Percentiles rank a stretch among this genome's conserved stretches.
Conservation (phyloP, 2,113 vertebrate species). For the Burhinus oedicnemus region DNA sequence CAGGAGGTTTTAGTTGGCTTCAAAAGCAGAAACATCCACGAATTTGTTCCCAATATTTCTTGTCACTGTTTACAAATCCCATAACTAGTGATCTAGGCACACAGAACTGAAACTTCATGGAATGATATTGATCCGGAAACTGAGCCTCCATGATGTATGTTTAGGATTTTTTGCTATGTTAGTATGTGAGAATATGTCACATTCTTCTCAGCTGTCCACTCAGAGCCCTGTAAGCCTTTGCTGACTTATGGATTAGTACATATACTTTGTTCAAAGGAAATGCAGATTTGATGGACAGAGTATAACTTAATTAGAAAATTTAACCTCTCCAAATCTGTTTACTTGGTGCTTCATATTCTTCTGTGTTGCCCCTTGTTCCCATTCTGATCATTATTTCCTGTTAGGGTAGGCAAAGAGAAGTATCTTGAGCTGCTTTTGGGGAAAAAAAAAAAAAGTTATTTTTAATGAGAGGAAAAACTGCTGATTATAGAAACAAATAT, state of each 20-base stretch:
- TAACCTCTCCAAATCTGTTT: not conserved
- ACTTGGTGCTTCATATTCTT: not conserved
- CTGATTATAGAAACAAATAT: not conserved
- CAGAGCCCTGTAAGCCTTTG: not conserved
- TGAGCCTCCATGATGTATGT: not conserved
- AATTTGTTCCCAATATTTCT: not conserved
- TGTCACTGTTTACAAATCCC: not conserved
- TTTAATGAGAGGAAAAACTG: not conserved
- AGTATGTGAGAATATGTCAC: not conserved
- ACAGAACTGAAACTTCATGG: not conserved
- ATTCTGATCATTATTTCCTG: not conserved
- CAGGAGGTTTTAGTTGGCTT: not conserved
- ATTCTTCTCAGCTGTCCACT: not conserved
- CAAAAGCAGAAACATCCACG: not conserved
- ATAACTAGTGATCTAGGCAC: not conserved
- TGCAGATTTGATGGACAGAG: not conserved
- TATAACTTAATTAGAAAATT: not conserved
- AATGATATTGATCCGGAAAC: not conserved
- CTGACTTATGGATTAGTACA: not conserved
- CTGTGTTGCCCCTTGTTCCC: not conserved
- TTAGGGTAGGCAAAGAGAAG: not conserved
- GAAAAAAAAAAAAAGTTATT: not conserved
- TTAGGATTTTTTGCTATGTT: not conserved
- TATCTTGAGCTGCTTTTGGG: not conserved
- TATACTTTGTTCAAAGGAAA: not conserved